Evolutionary conservation across 2,888 invertebrate genomes (phyloP), one percentile per base, ranked within the genome.

Genomic region (Alitta virens): DNA sequence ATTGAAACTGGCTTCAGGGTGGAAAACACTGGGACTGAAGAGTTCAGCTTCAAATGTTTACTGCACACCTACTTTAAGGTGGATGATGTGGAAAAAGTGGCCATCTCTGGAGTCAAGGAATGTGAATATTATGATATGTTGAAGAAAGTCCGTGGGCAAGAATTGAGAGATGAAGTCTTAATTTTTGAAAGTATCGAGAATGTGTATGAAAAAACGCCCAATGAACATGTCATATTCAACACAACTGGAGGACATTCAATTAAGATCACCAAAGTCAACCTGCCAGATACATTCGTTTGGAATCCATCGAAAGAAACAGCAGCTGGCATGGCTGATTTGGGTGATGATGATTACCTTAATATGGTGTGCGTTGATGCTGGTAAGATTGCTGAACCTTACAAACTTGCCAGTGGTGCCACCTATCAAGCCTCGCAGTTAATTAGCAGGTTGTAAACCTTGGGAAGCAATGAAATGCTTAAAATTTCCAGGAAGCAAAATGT

Each of bases 281-380:
- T 96, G 80, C 93, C 94, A 0, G 95, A 95, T 78, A 94, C 94
- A 81, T 95, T 96, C 69, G 88, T 96, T 69, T 97, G 96, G 96
- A 96, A 96, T 85, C 96, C 96, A 0, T 96, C 96, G 96, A 85
- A 89, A 69, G 94, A 94, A 75, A 91, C 91, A 82, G 94, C 95
- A 26, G 90, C 92, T 74, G 92, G 92, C 80, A 92, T 95, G 85
- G 86, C 89, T 1, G 96, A 96, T 84, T 94, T 96, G 82, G 95
- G 94, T n/a, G 94, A 95, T 83, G 94, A 94, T 77, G 95, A 96
- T 83, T 96, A 92, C 84, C 92, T 92, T 12, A 92, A 92, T 82
- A 95, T 97, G 95, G 87, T 96, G 72, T 97, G 96, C 83, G 92
- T 97, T 66, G 96, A 96, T 84, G 90, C 94, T 64, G 95, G 94